Evolutionary conservation across 2,113 vertebrate genomes (phyloP).

Genomic region (Podiceps cristatus): DNA sequence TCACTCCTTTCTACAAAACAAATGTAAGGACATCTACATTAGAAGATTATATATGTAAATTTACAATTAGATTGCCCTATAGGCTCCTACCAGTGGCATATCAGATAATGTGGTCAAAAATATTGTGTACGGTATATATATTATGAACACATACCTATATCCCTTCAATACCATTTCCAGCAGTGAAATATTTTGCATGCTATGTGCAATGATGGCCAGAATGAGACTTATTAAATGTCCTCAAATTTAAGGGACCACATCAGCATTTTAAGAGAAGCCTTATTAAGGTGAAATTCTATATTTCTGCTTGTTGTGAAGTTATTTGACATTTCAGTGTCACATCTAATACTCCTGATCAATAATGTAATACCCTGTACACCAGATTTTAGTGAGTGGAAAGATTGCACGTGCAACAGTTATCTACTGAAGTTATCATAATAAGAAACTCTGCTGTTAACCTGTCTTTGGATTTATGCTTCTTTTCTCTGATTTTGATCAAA

Average conservation of each 20-base stretch:
- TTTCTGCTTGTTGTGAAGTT: not conserved
- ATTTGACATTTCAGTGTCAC: not conserved
- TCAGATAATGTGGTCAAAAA: not conserved
- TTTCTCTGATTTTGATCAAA: slow-evolving; percentile 41
- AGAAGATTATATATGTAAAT: not conserved
- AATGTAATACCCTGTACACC: not conserved
- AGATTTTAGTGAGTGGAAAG: not conserved
- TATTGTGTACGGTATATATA: accelerated
- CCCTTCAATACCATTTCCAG: not conserved
- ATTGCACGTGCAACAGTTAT: not conserved
- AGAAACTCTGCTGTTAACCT: slow-evolving; percentile 23
- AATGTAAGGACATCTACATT: not conserved
- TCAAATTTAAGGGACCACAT: not conserved
- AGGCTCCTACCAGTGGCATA: not conserved
- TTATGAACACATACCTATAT: not conserved
- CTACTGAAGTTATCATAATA: not conserved
- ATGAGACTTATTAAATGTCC: not conserved
- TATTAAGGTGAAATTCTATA: not conserved
- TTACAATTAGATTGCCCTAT: not conserved
- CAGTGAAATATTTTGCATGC: not conserved
- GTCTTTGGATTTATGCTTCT: not conserved
- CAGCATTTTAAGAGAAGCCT: not conserved
- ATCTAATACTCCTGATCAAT: not conserved
- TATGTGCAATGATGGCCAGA: not conserved
- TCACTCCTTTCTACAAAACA: not conserved